These are phyloP conservation scores for Psittacula derbiana DNA, from an alignment of 2,797 vertebrate genomes.

Conservation along the genomic window DNA sequence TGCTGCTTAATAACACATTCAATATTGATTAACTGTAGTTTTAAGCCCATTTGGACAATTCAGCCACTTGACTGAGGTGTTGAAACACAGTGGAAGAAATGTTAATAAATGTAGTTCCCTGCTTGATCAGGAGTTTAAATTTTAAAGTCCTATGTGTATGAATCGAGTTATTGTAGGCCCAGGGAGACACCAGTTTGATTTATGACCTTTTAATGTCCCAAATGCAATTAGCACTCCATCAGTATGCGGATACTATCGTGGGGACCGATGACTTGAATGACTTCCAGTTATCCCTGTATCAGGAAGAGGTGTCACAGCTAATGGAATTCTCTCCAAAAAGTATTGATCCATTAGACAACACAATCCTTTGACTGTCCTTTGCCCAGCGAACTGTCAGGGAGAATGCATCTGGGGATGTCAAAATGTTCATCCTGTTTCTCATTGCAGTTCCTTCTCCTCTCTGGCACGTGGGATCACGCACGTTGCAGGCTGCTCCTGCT, in stretches of 20 bases:
- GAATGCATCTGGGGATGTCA: constrained; percentile 25
- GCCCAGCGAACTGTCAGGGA: constrained; percentile 39
- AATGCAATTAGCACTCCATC: constrained; percentile 52
- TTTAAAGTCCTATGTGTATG: constrained; percentile 50
- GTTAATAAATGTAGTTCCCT: constrained; percentile 53
- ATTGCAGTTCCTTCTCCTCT: constrained; percentile 4
- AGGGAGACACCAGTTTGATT: constrained; percentile 42
- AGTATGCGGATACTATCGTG: constrained; percentile 44
- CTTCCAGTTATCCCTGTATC: constrained; percentile 66
- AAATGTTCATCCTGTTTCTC: constrained; percentile 39
- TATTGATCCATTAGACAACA: constrained; percentile 70
- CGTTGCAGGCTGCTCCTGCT: rapidly evolving
- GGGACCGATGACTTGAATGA: constrained; percentile 68
- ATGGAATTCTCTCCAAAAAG: constrained; percentile 74
- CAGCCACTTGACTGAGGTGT: constrained; percentile 58
- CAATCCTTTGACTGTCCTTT: constrained; percentile 64
- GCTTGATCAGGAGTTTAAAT: constrained; percentile 58
- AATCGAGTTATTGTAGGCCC: constrained; percentile 48
- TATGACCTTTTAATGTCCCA: constrained; percentile 59
- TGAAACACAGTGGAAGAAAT: constrained; percentile 41
- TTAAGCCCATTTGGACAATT: constrained; percentile 68
- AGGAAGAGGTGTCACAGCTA: constrained; percentile 62
- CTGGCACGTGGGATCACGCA: neutral
- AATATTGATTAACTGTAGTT: constrained; percentile 69
- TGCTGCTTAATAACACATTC: constrained; percentile 69